A percentile compares a stretch with the other conserved stretches of the same genome.
Evolutionary conservation across 2,113 vertebrate species (phyloP).

Genomic region (Apodemus sylvaticus): DNA sequence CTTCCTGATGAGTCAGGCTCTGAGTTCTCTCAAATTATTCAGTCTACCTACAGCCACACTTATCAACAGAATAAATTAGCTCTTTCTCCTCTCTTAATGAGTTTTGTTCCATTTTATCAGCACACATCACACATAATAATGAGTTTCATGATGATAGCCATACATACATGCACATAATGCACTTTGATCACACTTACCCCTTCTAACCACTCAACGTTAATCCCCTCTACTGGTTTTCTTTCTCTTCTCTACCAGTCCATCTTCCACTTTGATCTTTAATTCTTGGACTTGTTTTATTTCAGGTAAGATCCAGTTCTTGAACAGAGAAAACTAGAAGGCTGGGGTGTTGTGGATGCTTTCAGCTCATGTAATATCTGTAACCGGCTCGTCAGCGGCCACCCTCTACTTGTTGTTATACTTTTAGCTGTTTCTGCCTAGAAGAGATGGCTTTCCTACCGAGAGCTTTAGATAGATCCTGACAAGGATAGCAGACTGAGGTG

Average conservation of each 20-base stretch:
- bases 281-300: neutral
- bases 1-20: neutral
- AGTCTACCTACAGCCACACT: neutral
- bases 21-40: neutral
- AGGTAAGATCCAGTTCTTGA: neutral
- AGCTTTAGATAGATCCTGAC: neutral
- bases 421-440: conserved; percentile 17
- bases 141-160: neutral
- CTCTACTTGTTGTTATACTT: neutral
- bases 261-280: neutral
- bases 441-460: neutral
- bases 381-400: neutral
- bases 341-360: neutral
- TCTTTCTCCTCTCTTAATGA: neutral
- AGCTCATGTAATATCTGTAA: neutral
- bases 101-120: neutral
- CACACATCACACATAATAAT: neutral
- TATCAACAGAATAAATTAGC: neutral
- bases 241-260: neutral
- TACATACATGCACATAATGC: too few species aligned
- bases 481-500: conserved; percentile 1
- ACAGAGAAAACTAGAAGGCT: neutral
- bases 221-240: neutral
- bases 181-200: neutral
- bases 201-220: too few species aligned